Conservation (phyloP, 2,888 invertebrate species). For the Crossocerus cetratus region DNA sequence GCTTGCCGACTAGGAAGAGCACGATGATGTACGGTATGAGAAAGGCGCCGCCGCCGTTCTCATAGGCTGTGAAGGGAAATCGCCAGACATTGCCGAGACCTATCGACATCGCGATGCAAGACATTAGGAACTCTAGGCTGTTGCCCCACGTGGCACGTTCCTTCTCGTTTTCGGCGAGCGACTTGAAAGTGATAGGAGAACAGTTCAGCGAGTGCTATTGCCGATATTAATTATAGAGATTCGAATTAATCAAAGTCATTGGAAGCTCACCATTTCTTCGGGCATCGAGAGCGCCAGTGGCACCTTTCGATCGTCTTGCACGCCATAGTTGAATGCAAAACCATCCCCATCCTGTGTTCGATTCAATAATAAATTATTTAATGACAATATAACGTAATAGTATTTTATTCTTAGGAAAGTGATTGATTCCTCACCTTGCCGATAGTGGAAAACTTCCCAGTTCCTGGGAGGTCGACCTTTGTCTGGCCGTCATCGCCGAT, state of each 20-base stretch:
- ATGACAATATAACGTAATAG: too few species aligned
- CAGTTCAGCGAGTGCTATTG: background rate
- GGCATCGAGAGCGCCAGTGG: constrained; percentile 44
- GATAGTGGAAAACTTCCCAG: constrained; percentile 22
- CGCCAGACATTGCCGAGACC: constrained; percentile 85
- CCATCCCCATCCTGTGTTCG: constrained; percentile 15
- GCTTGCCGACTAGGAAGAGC: constrained; percentile 84
- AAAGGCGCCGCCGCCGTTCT: constrained; percentile 85
- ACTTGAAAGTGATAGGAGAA: constrained; percentile 15
- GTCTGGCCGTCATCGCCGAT: constrained; percentile 64
- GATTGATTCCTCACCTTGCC: constrained; percentile 36
- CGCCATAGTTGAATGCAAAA: constrained; percentile 33
- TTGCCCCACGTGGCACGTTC: constrained; percentile 79
- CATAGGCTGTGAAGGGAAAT: constrained; percentile 83
- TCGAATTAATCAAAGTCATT: background rate
- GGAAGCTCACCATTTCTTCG: constrained; percentile 47
- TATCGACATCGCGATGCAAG: constrained; percentile 83
- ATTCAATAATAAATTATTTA: background rate
- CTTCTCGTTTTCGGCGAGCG: constrained; percentile 21
- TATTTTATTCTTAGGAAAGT: background rate
- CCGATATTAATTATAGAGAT: background rate
- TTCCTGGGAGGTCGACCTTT: constrained; percentile 56
- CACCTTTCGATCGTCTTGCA: constrained; percentile 40
- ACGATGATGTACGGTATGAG: constrained; percentile 84
- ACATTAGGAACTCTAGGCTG: constrained; percentile 83